phyloP scores from a whole-genome alignment of 2,113 vertebrate species.

The Laticauda colubrina region DNA sequence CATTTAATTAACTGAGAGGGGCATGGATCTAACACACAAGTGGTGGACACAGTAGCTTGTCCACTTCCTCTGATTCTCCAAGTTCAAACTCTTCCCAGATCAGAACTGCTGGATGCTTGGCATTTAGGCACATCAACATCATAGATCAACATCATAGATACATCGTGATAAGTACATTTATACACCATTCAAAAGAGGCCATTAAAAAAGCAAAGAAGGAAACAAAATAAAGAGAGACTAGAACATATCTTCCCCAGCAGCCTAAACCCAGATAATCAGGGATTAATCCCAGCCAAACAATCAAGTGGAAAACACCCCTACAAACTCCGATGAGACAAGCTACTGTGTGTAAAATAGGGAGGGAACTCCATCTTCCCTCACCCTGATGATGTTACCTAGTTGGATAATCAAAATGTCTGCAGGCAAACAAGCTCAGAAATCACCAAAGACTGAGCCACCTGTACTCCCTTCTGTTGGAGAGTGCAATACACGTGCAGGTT shows the following conservation, averaged over 20 bases:
- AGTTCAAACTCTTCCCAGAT: neutral
- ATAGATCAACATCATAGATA: neutral
- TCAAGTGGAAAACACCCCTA: neutral
- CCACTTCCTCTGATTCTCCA: neutral
- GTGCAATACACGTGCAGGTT: neutral
- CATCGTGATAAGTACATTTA: neutral
- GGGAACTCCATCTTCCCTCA: too few species aligned
- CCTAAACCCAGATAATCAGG: too few species aligned
- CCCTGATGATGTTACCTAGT: too few species aligned
- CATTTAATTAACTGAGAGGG: neutral
- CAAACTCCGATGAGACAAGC: neutral
- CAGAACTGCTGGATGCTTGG: neutral
- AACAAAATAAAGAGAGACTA: too few species aligned
- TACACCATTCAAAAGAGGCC: neutral
- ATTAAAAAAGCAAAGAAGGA: neutral
- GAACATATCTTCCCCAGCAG: too few species aligned
- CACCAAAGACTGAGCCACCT: neutral
- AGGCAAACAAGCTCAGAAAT: too few species aligned
- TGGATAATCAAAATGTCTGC: too few species aligned
- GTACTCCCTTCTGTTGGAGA: neutral
- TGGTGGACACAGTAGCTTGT: neutral
- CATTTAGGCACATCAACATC: neutral
- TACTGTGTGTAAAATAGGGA: neutral
- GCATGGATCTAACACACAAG: neutral
- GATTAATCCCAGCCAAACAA: neutral